These are phyloP conservation scores for Nipponia nippon DNA, from an alignment of 2,113 vertebrate genomes.

Conservation along the genomic window DNA sequence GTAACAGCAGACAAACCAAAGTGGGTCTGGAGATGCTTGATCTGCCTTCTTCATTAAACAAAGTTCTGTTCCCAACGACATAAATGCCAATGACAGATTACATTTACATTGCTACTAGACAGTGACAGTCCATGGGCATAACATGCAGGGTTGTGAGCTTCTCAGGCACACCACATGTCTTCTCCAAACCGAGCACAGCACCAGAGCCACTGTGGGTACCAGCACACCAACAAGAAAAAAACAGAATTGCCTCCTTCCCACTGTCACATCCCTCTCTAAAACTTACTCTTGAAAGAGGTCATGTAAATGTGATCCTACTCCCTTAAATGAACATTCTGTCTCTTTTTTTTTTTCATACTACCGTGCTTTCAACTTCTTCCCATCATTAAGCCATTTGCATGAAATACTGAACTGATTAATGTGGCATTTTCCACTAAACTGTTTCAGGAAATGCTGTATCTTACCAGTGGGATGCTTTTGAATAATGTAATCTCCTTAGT, in stretches of 20 bases:
- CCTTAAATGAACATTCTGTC: background rate
- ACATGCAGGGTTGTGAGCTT: background rate
- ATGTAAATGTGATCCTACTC: background rate
- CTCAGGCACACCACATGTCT: rapidly evolving
- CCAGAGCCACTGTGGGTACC: background rate
- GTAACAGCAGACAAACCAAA: background rate
- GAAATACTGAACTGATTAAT: conserved; percentile 75
- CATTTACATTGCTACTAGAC: background rate
- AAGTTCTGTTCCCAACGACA: background rate
- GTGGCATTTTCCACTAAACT: conserved; percentile 72
- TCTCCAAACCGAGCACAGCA: background rate
- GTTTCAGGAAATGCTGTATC: conserved; percentile 69
- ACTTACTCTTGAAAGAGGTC: background rate
- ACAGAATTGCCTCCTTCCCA: background rate
- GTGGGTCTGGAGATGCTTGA: background rate
- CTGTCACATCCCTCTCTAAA: background rate
- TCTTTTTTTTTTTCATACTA: background rate
- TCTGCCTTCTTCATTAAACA: background rate
- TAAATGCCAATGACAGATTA: background rate
- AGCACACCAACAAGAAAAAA: background rate
- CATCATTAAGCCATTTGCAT: conserved; percentile 60
- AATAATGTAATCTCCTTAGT: conserved; percentile 73
- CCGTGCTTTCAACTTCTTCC: conserved; percentile 50
- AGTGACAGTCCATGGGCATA: background rate
- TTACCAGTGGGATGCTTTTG: conserved; percentile 71